Conservation (phyloP, 2,888 invertebrate species). For the Eupithecia dodoneata region DNA sequence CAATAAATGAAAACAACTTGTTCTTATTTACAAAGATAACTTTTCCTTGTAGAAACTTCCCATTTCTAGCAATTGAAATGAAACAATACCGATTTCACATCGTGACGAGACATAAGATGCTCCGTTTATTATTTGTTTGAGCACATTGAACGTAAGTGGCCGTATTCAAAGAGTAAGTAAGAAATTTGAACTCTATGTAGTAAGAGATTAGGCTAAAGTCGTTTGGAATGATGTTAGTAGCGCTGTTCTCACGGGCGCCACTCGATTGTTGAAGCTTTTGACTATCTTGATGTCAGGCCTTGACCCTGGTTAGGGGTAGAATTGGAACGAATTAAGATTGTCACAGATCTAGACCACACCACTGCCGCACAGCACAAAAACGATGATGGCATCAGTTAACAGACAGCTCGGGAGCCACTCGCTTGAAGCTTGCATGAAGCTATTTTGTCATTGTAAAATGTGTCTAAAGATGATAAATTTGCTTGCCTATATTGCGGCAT, state of each 20-base stretch:
- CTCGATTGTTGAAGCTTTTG: constrained; percentile 78
- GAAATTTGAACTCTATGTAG: constrained; percentile 29
- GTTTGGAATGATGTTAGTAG: constrained; percentile 45
- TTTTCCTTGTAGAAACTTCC: constrained; percentile 16
- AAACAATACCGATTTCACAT: constrained; percentile 46
- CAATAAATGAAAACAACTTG: not conserved
- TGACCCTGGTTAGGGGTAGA: constrained; percentile 65
- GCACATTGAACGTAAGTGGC: constrained; percentile 57
- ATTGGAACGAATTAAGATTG: constrained; percentile 25
- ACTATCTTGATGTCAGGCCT: constrained; percentile 76
- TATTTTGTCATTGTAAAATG: no score
- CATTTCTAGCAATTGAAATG: constrained; percentile 30
- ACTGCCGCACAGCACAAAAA: not conserved
- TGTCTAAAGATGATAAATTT: not conserved
- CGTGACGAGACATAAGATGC: constrained; percentile 56
- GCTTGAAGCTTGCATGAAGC: no score
- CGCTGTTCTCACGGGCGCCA: constrained; percentile 74
- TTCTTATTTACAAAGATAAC: constrained; percentile 4
- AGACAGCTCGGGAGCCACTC: no score
- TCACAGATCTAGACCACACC: not conserved
- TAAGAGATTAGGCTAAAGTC: constrained; percentile 15
- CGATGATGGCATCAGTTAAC: not conserved
- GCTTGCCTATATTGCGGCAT: not conserved
- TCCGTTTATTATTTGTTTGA: constrained; percentile 53
- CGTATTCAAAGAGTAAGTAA: not conserved